Evolutionary conservation across 2,888 invertebrate species (phyloP), one percentile per base, ranked within the genome.

Genomic region (Ormyrus thymus): DNA sequence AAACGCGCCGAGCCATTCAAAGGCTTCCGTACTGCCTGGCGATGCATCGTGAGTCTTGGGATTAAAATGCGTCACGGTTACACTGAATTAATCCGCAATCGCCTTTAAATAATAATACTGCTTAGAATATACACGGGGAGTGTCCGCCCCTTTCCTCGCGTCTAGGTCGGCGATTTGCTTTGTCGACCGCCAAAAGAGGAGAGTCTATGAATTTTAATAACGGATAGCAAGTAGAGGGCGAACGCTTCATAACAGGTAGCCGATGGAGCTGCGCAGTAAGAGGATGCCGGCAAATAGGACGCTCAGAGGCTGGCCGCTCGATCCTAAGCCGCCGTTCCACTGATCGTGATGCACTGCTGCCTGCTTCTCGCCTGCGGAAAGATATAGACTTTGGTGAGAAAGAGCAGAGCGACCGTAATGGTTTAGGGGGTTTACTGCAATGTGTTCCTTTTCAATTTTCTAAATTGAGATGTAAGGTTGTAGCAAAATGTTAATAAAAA

Each of bases 291-390:
- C 13, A 8, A 69, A 7, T 10, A 48, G n/a, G 13, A 48, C 55
- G 55, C 53, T n/a, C 9, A 62, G 9, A 1, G 1, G 7, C n/a
- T 45, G n/a, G n/a, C 15, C 15, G 62, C 7, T 51, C 29, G 45
- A 15, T 29, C 15, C 64, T 7, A 43, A 29, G 4, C 59, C 9
- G 66, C 86, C 88, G 85, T 92, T 93, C 92, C 93, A 92, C 10
- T 92, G 93, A 85, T 93, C 93, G 83, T 93, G 93, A 83, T 93
- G 93, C 66, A 93, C 93, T 1, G 93, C 93, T 2, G 93, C 93
- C 85, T 93, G 93, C 83, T 92, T 93, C 84, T 93, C 93, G 83
- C 93, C 93, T 93, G 89, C 56, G 78, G 81, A 79, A 82, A 74
- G 75, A 29, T 29, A 29, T 29, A 29, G 29, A 29, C 29, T 29